A percentile compares a stretch with the other conserved stretches of the same genome.
These are phyloP conservation scores for Stegodyphus dumicola DNA, from an alignment of 1,140 invertebrate species.

Conservation along the genomic window DNA sequence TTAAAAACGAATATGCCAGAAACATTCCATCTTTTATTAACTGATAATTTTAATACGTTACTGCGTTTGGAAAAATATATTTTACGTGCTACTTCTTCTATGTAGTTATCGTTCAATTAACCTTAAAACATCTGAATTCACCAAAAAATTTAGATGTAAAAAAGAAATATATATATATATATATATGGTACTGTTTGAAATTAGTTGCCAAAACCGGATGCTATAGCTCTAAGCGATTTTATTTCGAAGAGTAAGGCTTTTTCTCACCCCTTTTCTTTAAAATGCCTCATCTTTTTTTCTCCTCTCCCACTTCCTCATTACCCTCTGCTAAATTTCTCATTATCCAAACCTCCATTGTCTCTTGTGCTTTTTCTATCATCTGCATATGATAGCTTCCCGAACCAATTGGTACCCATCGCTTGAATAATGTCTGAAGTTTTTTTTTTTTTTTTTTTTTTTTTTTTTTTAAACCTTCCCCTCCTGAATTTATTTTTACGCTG, in stretches of 20 bases:
- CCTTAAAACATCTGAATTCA: background rate
- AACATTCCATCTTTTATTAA: too few relatives aligned
- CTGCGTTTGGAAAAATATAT: too few relatives aligned
- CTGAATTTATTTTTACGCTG: too few relatives aligned
- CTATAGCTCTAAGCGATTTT: slow-evolving; percentile 37
- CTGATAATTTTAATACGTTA: too few relatives aligned
- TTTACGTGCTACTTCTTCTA: background rate
- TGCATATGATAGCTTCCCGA: slow-evolving; percentile 45
- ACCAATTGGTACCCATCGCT: slow-evolving; percentile 23
- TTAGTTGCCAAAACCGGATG: slow-evolving; percentile 46
- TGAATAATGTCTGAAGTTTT: slow-evolving; percentile 36
- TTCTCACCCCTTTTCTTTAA: slow-evolving; percentile 1
- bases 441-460: too few relatives aligned
- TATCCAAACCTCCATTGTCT: slow-evolving; percentile 47
- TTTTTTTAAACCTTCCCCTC: too few relatives aligned
- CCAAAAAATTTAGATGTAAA: background rate
- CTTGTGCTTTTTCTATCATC: slow-evolving; percentile 34
- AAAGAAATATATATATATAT: too few relatives aligned
- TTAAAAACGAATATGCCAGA: too few relatives aligned
- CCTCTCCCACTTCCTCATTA: slow-evolving; percentile 20
- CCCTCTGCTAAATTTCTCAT: slow-evolving; percentile 43
- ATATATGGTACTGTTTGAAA: slow-evolving; percentile 29
- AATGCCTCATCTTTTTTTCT: slow-evolving; percentile 15
- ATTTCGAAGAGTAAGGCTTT: slow-evolving; percentile 22
- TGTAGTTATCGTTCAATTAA: background rate